Percentiles rank a stretch among this genome's conserved stretches.
Evolutionary conservation across 37 sponge, comb jelly and placozoan genomes (phyloP).

Genomic region (Amphimedon queenslandica): DNA sequence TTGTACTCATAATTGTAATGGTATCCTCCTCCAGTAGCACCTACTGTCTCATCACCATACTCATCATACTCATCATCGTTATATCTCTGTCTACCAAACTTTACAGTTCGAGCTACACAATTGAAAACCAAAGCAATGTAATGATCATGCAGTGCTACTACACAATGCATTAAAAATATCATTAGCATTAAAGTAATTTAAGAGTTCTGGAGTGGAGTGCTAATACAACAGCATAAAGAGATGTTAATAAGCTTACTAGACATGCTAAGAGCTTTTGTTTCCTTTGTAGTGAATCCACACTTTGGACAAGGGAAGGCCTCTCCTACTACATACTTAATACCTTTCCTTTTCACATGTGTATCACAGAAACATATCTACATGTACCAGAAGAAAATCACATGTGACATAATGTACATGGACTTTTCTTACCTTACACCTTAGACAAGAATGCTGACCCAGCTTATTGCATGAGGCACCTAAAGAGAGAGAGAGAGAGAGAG

Average conservation of each 20-base stretch:
- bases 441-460: constrained; percentile 86
- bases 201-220: too few relatives aligned
- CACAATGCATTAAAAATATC: background rate
- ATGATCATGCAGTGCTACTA: too few relatives aligned
- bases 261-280: constrained; percentile 91
- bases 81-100: constrained; percentile 34
- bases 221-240: too few relatives aligned
- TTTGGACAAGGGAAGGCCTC: constrained; percentile 91
- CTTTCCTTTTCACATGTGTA: constrained; percentile 94
- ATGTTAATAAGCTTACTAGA: constrained; percentile 75
- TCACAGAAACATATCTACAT: constrained; percentile 89
- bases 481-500: too few relatives aligned
- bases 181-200: background rate
- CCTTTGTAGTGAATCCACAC: constrained; percentile 86
- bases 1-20: background rate
- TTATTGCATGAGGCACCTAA: constrained; percentile 92
- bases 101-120: background rate
- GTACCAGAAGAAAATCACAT: background rate
- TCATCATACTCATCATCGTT: constrained; percentile 8
- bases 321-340: constrained; percentile 76
- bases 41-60: background rate
- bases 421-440: constrained; percentile 77
- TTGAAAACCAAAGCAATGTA: too few relatives aligned
- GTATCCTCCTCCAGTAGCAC: background rate
- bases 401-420: background rate